Evolutionary conservation across 2,797 vertebrate genomes (phyloP).

Genomic region (Xiphorhynchus erythropygius): DNA sequence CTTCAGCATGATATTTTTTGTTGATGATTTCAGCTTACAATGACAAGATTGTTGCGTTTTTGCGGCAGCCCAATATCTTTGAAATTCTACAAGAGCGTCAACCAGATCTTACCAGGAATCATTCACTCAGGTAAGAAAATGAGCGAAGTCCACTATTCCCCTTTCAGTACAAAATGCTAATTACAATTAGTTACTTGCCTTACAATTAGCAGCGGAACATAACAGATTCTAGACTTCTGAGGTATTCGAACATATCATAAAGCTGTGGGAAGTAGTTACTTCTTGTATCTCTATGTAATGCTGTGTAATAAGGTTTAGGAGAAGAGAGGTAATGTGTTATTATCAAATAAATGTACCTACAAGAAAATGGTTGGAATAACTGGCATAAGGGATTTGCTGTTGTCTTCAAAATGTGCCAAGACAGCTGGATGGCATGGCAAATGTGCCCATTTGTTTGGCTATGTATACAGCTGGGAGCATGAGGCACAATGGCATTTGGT

Average conservation of each 20-base stretch:
- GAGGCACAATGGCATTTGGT: neutral
- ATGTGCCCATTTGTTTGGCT: neutral
- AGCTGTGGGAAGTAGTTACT: neutral
- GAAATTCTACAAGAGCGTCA: constrained; percentile 97
- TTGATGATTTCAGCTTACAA: constrained; percentile 88
- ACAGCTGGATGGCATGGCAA: neutral
- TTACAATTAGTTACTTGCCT: neutral
- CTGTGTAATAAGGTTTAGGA: neutral
- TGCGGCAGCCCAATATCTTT: constrained; percentile 95
- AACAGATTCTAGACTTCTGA: neutral
- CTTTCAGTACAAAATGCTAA: neutral
- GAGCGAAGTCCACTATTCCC: neutral
- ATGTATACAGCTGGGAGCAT: neutral
- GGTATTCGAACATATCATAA: neutral
- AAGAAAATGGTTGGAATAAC: neutral
- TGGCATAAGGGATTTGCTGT: neutral
- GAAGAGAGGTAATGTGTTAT: neutral
- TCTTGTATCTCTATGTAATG: neutral
- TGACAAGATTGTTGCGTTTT: constrained; percentile 98
- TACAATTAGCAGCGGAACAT: neutral
- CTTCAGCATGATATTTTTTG: constrained; percentile 9
- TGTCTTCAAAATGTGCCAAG: neutral
- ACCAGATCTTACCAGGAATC: constrained; percentile 93
- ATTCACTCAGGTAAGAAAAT: constrained; percentile 89
- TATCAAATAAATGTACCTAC: neutral